These are phyloP conservation scores for Bufo bufo DNA, from an alignment of 2,113 vertebrate genomes.

Conservation along the genomic window DNA sequence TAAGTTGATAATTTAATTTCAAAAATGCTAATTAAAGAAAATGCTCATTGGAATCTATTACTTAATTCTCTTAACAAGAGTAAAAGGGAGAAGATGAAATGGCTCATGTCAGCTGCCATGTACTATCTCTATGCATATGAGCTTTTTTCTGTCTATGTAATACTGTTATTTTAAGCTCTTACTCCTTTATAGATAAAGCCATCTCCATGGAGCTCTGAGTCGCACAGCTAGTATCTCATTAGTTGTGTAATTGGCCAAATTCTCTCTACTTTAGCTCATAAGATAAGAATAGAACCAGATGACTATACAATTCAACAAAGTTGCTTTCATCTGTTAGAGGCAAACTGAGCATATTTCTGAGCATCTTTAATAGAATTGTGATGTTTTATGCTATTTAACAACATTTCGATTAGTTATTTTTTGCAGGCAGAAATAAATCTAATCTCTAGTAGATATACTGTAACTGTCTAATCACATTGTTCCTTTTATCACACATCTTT, in stretches of 20 bases:
- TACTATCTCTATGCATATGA: constrained; percentile 9
- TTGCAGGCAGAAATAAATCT: background rate
- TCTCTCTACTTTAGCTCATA: constrained; percentile 41
- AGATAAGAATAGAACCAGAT: constrained; percentile 43
- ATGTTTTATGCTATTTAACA: background rate
- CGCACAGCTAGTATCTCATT: constrained; percentile 50
- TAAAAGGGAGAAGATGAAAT: background rate
- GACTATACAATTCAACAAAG: constrained; percentile 40
- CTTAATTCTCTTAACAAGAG: background rate
- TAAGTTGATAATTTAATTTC: background rate
- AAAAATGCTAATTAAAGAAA: background rate
- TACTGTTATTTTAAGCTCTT: constrained; percentile 33
- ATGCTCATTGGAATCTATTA: background rate
- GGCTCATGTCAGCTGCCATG: background rate
- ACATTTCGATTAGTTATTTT: background rate
- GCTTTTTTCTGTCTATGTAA: background rate
- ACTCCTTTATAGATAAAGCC: constrained; percentile 10
- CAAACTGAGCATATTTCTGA: background rate
- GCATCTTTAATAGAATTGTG: constrained; percentile 3
- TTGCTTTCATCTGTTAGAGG: constrained; percentile 13
- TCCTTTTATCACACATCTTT: background rate
- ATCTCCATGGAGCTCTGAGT: constrained; percentile 48
- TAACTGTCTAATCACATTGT: background rate
- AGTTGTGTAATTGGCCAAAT: constrained; percentile 44
- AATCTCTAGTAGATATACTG: background rate